Conservation (phyloP, 2,888 invertebrate genomes). For the Drosophila meridionalis region DNA sequence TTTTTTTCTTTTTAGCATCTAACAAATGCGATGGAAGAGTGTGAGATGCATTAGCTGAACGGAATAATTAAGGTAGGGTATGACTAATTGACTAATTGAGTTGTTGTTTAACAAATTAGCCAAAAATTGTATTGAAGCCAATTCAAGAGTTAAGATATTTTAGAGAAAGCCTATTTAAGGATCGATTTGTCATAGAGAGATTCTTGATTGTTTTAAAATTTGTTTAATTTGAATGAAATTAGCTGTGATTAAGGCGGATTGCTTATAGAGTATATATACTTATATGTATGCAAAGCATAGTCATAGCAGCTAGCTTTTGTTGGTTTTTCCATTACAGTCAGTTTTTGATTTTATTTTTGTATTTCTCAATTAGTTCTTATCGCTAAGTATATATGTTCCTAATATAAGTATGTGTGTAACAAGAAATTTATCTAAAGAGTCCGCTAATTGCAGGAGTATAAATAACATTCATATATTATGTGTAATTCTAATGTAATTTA, state of each 20-base stretch:
- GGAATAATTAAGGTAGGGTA: conserved; percentile 28
- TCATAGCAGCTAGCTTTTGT: conserved; percentile 50
- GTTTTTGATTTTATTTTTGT: no score
- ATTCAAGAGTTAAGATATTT: neutral
- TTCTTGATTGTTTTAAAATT: neutral
- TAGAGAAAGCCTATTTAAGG: neutral
- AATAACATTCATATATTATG: neutral
- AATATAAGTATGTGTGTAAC: neutral
- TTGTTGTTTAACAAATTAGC: conserved; percentile 11
- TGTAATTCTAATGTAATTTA: neutral
- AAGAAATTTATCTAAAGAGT: neutral
- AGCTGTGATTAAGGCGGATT: neutral
- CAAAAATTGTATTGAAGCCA: neutral
- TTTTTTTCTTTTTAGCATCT: neutral
- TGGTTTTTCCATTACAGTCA: neutral
- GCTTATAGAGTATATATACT: neutral
- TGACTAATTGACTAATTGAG: conserved; percentile 31
- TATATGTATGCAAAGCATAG: neutral
- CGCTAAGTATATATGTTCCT: neutral
- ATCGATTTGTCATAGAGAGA: neutral
- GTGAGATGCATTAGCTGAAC: conserved; percentile 31
- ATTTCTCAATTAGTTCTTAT: neutral
- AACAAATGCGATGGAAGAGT: conserved; percentile 14
- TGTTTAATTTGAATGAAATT: neutral
- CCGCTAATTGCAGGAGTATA: neutral